Conservation (phyloP, 1,140 invertebrate genomes). For the Meloidogyne floridensis region DNA sequence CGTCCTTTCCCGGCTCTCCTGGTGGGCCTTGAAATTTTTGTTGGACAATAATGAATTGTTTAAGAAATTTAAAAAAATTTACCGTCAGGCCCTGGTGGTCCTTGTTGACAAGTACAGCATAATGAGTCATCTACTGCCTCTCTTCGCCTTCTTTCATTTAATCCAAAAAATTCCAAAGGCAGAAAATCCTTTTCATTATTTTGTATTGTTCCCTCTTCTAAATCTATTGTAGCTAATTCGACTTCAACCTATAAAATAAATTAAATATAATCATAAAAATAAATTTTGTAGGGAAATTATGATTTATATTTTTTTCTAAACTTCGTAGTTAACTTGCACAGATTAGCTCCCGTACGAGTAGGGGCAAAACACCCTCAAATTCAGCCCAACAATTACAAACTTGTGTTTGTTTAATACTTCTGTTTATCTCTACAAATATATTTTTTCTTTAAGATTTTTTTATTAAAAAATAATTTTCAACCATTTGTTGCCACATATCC, state of each 20-base stretch:
- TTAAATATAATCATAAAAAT: too few species aligned
- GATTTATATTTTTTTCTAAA: too few species aligned
- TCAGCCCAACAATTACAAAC: too few species aligned
- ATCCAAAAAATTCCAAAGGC: constrained; percentile 17
- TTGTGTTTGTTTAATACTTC: too few species aligned
- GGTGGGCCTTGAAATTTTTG: constrained; percentile 27
- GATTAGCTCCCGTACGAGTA: too few species aligned
- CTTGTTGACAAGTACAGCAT: constrained; percentile 64
- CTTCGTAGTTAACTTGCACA: too few species aligned
- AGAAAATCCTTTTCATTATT: constrained; percentile 12
- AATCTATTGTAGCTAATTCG: constrained; percentile 41
- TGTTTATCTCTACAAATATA: too few species aligned
- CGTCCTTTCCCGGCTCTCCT: constrained; percentile 62
- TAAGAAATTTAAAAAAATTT: neutral
- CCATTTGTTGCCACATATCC: constrained; percentile 65
- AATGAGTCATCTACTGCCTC: constrained; percentile 56
- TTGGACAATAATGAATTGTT: neutral
- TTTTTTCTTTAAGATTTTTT: neutral
- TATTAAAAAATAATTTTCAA: constrained; percentile 23
- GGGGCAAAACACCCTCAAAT: too few species aligned
- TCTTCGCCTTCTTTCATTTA: constrained; percentile 40
- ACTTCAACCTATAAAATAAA: constrained; percentile 41
- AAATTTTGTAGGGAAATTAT: too few species aligned
- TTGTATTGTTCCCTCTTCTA: constrained; percentile 11
- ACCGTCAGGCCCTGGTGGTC: constrained; percentile 60